Evolutionary conservation across 1,140 invertebrate species (phyloP).

Genomic region (Camponotus floridanus): DNA sequence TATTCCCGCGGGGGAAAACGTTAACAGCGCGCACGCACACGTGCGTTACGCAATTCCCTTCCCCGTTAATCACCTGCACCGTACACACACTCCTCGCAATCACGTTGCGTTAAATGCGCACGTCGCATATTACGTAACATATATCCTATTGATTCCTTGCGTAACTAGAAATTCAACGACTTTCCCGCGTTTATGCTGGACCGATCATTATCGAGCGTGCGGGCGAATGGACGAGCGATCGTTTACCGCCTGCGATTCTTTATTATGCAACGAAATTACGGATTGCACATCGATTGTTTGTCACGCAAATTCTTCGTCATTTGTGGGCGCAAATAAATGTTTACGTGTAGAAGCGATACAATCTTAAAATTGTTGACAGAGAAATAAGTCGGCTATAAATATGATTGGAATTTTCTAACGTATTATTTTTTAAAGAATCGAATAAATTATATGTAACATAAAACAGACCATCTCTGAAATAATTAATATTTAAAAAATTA

Average conservation of each 20-base stretch:
- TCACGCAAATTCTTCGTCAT: neutral
- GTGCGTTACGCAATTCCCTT: constrained; percentile 53
- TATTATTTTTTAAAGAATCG: neutral
- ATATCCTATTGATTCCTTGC: constrained; percentile 36
- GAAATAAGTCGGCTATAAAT: neutral
- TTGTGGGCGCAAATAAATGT: constrained; percentile 17
- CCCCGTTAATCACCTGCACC: constrained; percentile 58
- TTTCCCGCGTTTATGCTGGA: constrained; percentile 23
- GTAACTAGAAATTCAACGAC: constrained; percentile 29
- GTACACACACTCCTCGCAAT: constrained; percentile 26
- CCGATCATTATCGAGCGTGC: constrained; percentile 30
- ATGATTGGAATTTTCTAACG: neutral
- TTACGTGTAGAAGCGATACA: constrained; percentile 7
- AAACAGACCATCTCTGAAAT: neutral
- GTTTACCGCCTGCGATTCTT: constrained; percentile 52
- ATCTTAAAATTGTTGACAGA: neutral
- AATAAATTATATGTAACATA: neutral
- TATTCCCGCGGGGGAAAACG: constrained; percentile 8
- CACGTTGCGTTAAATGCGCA: constrained; percentile 1
- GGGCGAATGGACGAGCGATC: constrained; percentile 14
- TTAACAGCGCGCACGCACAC: constrained; percentile 45
- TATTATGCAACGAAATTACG: constrained; percentile 51
- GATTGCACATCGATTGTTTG: constrained; percentile 27
- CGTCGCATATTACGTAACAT: neutral
- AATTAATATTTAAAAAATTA: neutral